These are phyloP conservation scores for Calliphora vomitoria DNA, from an alignment of 2,888 invertebrate species.

Conservation along the genomic window DNA sequence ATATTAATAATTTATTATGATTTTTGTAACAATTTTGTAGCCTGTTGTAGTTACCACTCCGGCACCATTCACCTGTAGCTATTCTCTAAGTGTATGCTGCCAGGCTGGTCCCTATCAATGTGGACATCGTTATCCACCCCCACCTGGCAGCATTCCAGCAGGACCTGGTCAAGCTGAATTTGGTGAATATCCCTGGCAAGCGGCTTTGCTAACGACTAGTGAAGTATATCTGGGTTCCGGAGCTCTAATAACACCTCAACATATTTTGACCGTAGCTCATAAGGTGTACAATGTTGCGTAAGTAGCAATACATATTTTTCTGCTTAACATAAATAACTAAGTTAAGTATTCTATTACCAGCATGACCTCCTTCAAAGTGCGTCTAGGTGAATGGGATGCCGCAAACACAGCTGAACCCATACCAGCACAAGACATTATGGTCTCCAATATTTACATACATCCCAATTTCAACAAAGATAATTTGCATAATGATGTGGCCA, in stretches of 20 bases:
- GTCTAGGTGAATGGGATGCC: conserved; percentile 92
- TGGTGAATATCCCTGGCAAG: conserved; percentile 91
- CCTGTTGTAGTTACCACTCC: conserved; percentile 69
- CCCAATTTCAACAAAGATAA: conserved; percentile 89
- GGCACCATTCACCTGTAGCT: conserved; percentile 77
- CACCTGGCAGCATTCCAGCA: conserved; percentile 81
- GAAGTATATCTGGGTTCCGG: conserved; percentile 90
- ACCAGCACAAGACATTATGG: conserved; percentile 87
- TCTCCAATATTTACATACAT: conserved; percentile 87
- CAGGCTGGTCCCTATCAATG: conserved; percentile 82
- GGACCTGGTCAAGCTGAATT: conserved; percentile 87
- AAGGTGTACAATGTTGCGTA: conserved; percentile 87
- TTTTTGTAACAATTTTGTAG: conserved; percentile 64
- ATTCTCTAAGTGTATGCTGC: conserved; percentile 81
- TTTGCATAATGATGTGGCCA: conserved; percentile 92
- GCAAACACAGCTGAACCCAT: conserved; percentile 88
- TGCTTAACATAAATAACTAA: neutral
- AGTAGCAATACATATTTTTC: conserved; percentile 79
- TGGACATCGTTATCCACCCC: conserved; percentile 82
- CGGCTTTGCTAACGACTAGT: conserved; percentile 86
- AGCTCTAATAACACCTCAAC: conserved; percentile 88
- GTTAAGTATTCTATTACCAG: conserved; percentile 74
- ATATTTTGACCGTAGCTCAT: conserved; percentile 91
- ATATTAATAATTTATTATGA: neutral
- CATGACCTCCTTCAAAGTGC: conserved; percentile 86